Base-by-base conservation (phyloP, 1,140 invertebrate genomes). In the Riptortus pedestris region DNA sequence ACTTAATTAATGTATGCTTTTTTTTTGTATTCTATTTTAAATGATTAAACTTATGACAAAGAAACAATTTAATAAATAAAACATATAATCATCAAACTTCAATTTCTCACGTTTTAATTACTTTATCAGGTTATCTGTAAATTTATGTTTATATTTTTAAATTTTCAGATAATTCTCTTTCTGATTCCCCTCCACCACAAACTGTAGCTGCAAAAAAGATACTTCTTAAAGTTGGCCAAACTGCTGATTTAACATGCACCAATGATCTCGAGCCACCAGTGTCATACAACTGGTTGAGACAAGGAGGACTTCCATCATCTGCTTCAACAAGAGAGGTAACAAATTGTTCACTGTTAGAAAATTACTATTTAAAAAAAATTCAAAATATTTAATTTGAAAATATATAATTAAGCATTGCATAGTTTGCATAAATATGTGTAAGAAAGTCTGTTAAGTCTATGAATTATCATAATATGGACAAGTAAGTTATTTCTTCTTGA, bases 261-360 rank as follows among this genome's bases (percentile, higher is more conserved):
- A 80, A 80, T 1, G 77, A 85, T 63, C 69, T 88, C 1, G 74
- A 81, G 18, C 73, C 78, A 68, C 78, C 80, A 2, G 73, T 84
- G 47, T 75, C 74, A 27, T 85, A 83, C 69, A 77, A 80, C 0
- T 93, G 90, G 89, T 80, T 76, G 12, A 88, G 86, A 69, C 80
- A 85, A 69, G 82, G 82, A 47, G 70, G 79, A 16, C 72, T 67
- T 18, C 67, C 64, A 45, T 16, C 58, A 31, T 61, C 65, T 48
- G 66, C 65, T 24, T 33, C 11, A 3, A 18, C 51, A 31, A 62
- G 57, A 20, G 12, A 65, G 31, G 64, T 65, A 48, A 2, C 33
- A 1, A 14, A 59, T n/a, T 9, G 7, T 7, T n/a, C 7, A 12
- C 7, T 29, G 58, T 9, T 14, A 20, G 14, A 11, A 22, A 43